These are phyloP conservation scores for Cephus runcator DNA, from an alignment of 2,888 invertebrate species.

Conservation along the genomic window DNA sequence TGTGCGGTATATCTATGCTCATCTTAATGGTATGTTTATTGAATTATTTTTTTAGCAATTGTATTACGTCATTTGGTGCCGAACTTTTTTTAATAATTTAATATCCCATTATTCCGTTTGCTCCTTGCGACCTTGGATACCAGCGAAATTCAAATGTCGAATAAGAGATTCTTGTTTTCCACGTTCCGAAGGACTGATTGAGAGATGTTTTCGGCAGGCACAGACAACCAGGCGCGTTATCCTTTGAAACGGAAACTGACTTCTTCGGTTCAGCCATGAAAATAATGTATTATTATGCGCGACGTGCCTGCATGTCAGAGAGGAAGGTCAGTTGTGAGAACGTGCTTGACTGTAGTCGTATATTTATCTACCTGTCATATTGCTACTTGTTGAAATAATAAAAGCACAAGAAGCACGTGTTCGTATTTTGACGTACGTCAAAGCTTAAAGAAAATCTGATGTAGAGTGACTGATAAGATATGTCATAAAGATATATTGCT, in stretches of 20 bases:
- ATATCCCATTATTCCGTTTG: background rate
- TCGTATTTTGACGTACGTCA: background rate
- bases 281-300: background rate
- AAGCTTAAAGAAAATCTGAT: background rate
- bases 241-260: background rate
- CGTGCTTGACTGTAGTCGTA: background rate
- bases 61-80: background rate
- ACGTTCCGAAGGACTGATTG: background rate
- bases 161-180: background rate
- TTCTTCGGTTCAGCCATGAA: background rate
- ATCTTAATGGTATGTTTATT: background rate
- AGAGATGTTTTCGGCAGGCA: background rate
- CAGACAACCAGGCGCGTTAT: background rate
- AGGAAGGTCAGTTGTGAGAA: background rate
- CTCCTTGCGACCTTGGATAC: background rate
- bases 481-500: background rate
- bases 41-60: background rate
- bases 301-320: background rate
- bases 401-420: background rate
- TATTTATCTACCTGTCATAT: background rate
- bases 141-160: background rate
- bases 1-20: background rate
- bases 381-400: background rate
- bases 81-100: background rate
- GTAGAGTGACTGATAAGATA: background rate